Percentiles rank a stretch among this genome's conserved stretches.
Evolutionary conservation across 2,888 invertebrate genomes (phyloP).

Genomic region (Hypolimnas misippus): DNA sequence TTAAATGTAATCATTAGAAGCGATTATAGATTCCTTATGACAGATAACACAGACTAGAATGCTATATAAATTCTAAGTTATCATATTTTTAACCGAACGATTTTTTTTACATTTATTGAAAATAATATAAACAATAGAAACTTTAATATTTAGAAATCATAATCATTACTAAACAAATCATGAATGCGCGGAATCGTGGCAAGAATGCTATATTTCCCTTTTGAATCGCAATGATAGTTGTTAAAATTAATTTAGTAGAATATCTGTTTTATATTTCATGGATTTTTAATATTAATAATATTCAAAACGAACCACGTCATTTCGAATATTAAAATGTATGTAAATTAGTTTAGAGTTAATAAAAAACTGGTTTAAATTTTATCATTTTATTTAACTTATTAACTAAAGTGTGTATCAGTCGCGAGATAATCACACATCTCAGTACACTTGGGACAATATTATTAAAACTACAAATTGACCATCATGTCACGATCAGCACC

Average conservation of each 20-base stretch:
- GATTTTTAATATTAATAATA: neutral
- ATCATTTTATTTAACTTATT: constrained; percentile 32
- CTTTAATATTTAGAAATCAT: no score
- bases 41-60: no score
- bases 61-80: no score
- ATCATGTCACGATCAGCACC: constrained; percentile 44
- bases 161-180: no score
- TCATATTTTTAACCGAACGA: no score
- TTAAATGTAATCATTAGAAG: no score
- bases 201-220: no score
- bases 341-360: neutral
- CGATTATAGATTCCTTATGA: no score
- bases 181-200: no score
- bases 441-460: constrained; percentile 27
- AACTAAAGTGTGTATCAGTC: constrained; percentile 40
- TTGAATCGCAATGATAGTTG: no score
- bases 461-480: constrained; percentile 9
- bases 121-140: no score
- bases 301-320: neutral
- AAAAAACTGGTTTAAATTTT: constrained; percentile 13
- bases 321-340: neutral
- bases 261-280: neutral
- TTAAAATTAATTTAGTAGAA: neutral
- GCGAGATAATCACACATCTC: constrained; percentile 35
- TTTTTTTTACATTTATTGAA: no score